phyloP scores from a whole-genome alignment of 2,797 vertebrate species.

The Scleropages formosus region DNA sequence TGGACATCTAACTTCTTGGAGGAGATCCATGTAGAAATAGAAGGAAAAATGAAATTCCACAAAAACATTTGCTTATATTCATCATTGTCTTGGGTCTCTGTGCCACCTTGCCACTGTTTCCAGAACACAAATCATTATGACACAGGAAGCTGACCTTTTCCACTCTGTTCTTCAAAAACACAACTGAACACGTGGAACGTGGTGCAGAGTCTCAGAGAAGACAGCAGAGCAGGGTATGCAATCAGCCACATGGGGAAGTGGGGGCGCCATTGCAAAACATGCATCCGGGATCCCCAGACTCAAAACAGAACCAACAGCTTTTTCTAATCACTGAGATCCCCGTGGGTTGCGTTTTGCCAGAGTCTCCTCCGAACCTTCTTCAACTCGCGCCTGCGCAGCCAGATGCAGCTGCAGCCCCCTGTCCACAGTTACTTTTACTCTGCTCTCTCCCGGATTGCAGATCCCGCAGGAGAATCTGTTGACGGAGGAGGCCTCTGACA shows the following conservation, averaged over 20 bases:
- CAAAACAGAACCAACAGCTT: slow-evolving; percentile 5
- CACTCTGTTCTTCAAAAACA: neutral
- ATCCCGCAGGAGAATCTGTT: neutral
- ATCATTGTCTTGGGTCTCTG: neutral
- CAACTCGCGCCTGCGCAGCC: neutral
- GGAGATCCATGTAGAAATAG: neutral
- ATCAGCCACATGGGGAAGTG: neutral
- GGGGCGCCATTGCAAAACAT: neutral
- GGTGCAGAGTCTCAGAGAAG: too few species aligned
- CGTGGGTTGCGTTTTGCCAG: neutral
- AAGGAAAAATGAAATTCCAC: neutral
- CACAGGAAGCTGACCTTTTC: neutral
- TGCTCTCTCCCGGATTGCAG: neutral
- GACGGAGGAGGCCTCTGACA: neutral
- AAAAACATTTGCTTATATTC: neutral
- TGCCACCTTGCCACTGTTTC: neutral
- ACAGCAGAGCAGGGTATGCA: slow-evolving; percentile 2
- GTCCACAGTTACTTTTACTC: neutral
- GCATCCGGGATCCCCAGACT: neutral
- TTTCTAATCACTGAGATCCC: slow-evolving; percentile 2
- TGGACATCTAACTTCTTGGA: neutral
- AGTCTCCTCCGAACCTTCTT: slow-evolving; percentile 7
- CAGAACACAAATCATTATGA: neutral
- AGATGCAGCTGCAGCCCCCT: neutral
- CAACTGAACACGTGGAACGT: too few species aligned